phyloP scores from a whole-genome alignment of 2,113 vertebrate species.

The Rhabdomys dilectus region DNA sequence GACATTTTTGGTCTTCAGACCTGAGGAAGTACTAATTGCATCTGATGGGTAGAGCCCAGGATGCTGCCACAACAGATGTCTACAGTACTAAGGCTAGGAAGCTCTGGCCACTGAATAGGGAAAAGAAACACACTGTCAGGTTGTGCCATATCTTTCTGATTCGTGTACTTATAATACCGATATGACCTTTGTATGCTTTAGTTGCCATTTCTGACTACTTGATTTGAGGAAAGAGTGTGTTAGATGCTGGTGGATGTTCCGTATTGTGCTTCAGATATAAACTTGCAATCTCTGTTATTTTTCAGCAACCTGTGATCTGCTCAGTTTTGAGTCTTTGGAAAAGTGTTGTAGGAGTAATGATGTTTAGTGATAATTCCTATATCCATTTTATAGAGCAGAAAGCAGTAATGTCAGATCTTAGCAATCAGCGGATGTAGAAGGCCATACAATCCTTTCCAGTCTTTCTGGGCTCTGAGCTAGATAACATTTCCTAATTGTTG shows the following conservation, averaged over 20 bases:
- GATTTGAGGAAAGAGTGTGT: background rate
- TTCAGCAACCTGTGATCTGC: background rate
- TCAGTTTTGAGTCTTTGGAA: background rate
- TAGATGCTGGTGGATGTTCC: background rate
- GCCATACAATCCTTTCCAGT: background rate
- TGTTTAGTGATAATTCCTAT: background rate
- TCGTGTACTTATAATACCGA: background rate
- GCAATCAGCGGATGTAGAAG: background rate
- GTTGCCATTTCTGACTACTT: background rate
- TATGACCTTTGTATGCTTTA: background rate
- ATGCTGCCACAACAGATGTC: background rate
- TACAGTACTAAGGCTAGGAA: background rate
- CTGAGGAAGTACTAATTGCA: background rate
- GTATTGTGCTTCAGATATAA: background rate
- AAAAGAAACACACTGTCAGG: background rate
- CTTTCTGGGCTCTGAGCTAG: background rate
- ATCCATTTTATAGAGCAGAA: background rate
- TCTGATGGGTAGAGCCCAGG: background rate
- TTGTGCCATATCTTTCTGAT: background rate
- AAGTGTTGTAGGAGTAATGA: background rate
- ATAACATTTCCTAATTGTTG: background rate
- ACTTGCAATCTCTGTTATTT: background rate
- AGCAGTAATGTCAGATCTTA: background rate
- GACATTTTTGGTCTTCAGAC: background rate
- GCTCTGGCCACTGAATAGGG: background rate